phyloP scores from a whole-genome alignment of 2,113 vertebrate genomes.

The Sapajus apella region DNA sequence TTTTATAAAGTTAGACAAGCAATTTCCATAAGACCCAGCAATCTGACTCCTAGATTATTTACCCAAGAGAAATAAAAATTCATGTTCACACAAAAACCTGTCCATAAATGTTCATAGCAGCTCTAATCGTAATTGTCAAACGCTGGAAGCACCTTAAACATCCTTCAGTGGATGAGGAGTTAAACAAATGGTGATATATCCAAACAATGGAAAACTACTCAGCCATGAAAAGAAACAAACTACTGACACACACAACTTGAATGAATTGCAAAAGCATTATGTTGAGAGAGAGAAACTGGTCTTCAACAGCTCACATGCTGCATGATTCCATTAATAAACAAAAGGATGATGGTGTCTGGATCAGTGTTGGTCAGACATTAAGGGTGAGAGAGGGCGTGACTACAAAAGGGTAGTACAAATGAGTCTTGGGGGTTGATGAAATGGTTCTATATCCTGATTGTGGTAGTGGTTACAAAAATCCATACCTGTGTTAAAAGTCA shows the following conservation, averaged over 20 bases:
- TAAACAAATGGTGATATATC: neutral
- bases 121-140: neutral
- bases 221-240: conserved; percentile 22
- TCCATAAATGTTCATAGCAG: neutral
- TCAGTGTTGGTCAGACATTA: neutral
- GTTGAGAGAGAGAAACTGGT: neutral
- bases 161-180: neutral
- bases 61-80: conserved; percentile 13
- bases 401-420: neutral
- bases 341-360: neutral
- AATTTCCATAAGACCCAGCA: neutral
- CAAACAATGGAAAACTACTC: neutral
- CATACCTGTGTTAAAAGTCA: conserved; percentile 16
- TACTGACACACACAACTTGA: neutral
- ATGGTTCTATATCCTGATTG: neutral
- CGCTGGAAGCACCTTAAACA: neutral
- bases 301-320: neutral
- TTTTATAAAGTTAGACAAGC: neutral
- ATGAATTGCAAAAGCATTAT: neutral
- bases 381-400: neutral
- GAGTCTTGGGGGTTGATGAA: neutral
- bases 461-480: neutral
- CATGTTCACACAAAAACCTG: neutral
- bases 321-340: neutral
- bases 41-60: neutral